phyloP scores from a whole-genome alignment of 2,797 vertebrate species.

The Fringilla coelebs region DNA sequence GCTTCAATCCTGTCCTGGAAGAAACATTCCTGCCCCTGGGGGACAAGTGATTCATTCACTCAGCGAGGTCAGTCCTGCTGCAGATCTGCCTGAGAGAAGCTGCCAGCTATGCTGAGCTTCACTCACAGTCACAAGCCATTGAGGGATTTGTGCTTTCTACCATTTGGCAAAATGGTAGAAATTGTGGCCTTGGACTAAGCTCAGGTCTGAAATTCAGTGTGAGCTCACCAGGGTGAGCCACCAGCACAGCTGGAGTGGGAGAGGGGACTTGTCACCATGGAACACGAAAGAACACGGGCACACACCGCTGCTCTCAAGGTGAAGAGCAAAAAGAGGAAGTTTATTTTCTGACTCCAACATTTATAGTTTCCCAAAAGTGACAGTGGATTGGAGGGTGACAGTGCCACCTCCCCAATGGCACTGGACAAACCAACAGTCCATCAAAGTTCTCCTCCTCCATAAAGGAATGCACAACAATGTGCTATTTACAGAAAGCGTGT shows the following conservation, averaged over 20 bases:
- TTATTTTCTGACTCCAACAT: too few species aligned
- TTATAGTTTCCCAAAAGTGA: too few species aligned
- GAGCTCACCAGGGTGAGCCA: not conserved
- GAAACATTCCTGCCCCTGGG: conserved; percentile 64
- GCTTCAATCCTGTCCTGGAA: conserved; percentile 59
- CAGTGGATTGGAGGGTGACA: too few species aligned
- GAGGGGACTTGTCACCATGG: too few species aligned
- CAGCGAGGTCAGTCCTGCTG: conserved; percentile 62
- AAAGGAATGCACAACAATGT: too few species aligned
- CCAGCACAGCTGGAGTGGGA: not conserved
- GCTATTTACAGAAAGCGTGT: too few species aligned
- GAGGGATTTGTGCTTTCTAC: not conserved
- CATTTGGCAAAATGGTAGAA: not conserved
- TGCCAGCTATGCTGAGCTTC: conserved; percentile 6
- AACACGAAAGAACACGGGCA: too few species aligned
- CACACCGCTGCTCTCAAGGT: too few species aligned
- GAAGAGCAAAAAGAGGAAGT: too few species aligned
- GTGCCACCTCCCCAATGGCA: too few species aligned
- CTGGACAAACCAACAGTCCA: too few species aligned
- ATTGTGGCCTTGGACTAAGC: not conserved
- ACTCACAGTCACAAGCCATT: not conserved
- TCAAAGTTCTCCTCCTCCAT: too few species aligned
- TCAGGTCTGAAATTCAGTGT: not conserved
- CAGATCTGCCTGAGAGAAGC: conserved; percentile 17
- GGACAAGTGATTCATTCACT: conserved; percentile 66